Base-by-base conservation (phyloP, 2,113 vertebrate species). In the Leptobrachium leishanense region DNA sequence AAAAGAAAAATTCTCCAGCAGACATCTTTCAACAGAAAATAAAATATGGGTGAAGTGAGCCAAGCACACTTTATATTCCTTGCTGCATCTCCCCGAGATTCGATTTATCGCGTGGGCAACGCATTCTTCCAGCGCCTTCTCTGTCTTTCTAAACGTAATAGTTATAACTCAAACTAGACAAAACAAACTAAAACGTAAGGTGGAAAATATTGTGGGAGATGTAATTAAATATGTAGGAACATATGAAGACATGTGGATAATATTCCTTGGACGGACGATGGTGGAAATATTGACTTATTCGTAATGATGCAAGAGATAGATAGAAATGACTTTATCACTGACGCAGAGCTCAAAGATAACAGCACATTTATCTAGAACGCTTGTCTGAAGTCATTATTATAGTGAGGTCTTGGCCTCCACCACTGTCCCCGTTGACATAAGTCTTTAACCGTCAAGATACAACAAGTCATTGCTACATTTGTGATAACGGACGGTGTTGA, bases 151-250 rank as follows among this genome's bases (percentile, higher is more conserved):
- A 74, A 68, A 63, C 50, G 46, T 68, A 41, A 31, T 43, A 44
- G 54, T 81, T 81, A 81, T 81, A 74, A 81, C 72, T 81, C 71
- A 67, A 72, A 79, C 63, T 80, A 80, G 70, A 74, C 77, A 80
- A 74, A 80, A 80, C 77, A 80, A 74, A 80, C 46, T 31, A 44
- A 46, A 50, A 73, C 40, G 13, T 43, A 68, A 80, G 77, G 77
- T 80, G 77, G 77, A 74, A 81, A 81, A 74, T 81, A 81, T 81
- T 81, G 66, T 74, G 55, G 65, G 74, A 81, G 67, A 68, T 74
- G 78, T 81, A 68, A 81, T 81, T 81, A 81, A 81, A 81, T 81
- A 81, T 81, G 78, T 74, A 68, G 64, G 78, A 81, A 74, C 63
- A 81, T 68, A 74, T 81, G 53, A 70, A 42, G 74, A 42, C 31